These are phyloP conservation scores for Cisticola juncidis DNA, from an alignment of 2,113 vertebrate genomes.

Conservation along the genomic window DNA sequence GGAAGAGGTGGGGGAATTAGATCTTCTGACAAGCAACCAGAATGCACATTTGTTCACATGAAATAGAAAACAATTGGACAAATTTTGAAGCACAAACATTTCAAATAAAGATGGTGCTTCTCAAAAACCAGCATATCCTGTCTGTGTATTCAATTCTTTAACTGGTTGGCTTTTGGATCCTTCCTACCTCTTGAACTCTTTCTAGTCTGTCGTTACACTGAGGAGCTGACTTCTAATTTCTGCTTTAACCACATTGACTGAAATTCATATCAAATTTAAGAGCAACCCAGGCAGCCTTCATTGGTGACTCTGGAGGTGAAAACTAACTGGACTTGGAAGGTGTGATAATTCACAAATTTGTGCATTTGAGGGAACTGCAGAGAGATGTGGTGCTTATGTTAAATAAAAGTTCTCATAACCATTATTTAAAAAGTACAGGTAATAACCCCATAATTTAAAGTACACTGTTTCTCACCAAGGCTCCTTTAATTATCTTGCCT, in stretches of 20 bases:
- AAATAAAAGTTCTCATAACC: background rate
- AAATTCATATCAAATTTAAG: slow-evolving; percentile 22
- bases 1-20: background rate
- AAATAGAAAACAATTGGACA: slow-evolving; percentile 38
- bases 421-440: background rate
- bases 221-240: background rate
- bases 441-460: background rate
- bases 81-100: slow-evolving; percentile 18
- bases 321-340: background rate
- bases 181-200: background rate
- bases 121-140: background rate
- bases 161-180: background rate
- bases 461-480: background rate
- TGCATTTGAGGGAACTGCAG: background rate
- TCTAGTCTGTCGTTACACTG: background rate
- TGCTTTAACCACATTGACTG: background rate
- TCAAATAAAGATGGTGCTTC: background rate
- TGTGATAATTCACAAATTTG: background rate
- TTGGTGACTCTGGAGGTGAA: background rate
- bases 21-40: slow-evolving; percentile 35
- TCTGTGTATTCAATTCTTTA: background rate
- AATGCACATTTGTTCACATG: slow-evolving; percentile 22
- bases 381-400: background rate
- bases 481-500: background rate
- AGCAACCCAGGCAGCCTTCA: background rate